Evolutionary conservation across 2,113 vertebrate species (phyloP), one percentile per base, ranked within the genome.

Genomic region (Chitala chitala): DNA sequence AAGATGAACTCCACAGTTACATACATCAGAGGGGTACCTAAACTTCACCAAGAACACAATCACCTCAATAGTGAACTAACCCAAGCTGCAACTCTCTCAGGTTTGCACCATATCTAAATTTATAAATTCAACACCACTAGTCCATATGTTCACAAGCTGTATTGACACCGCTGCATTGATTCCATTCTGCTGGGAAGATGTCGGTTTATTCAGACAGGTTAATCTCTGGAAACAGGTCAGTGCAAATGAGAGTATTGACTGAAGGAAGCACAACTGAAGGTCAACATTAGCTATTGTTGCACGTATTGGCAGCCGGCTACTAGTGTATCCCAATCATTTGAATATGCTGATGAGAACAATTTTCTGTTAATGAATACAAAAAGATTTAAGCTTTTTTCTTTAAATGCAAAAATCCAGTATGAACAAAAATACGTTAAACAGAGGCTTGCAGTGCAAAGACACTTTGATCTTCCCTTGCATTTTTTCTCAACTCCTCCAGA

Each of bases 211-310:
- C 40, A 22, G n/a, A 58, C 22, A 24, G 66, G 15, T 58, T 58
- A 76, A 73, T 86, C 86, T 84, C 79, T 81, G 76, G 81, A 80
- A n/a, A 73, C 78, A 81, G 73, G 79, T 83, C 84, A 78, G 81
- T 10, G 22, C 69, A 81, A 84, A 87, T 86, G 86, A 83, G 82
- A 82, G 80, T 88, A 89, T 89, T 84, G 86, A 88, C 88, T 83
- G 83, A 80, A 65, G 81, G 82, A 84, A 85, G 85, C 87, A 84
- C 84, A 83, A 82, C 17, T 83, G 82, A 87, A 89, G 86, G 86
- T 87, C 82, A 82, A 80, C 81, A 82, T 82, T 46, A 81, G 79
- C 82, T 81, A 82, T 83, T 84, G 84, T 79, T 78, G 78, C 81
- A 80, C 77, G 74, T 55, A 53, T 36, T 8, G 51, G 72, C 79